Evolutionary conservation across 1,140 invertebrate species (phyloP).

Genomic region (Calephelis virginiensis): DNA sequence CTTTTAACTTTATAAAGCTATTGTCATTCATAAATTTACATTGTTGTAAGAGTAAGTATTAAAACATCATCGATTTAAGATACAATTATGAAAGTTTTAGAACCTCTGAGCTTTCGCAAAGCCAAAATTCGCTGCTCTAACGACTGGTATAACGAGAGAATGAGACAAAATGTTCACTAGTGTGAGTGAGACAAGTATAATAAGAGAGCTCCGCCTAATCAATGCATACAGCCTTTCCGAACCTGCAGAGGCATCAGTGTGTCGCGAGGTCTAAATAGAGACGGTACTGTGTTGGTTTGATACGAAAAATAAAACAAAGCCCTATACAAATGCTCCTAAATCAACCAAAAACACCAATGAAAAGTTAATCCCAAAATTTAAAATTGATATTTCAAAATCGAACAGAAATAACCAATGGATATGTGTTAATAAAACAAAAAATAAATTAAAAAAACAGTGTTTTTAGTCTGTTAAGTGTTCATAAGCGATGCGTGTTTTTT

Average conservation of each 20-base stretch:
- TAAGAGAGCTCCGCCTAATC: constrained; percentile 60
- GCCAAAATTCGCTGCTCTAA: constrained; percentile 63
- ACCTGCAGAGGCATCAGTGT: constrained; percentile 62
- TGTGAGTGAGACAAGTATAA: constrained; percentile 43
- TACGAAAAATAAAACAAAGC: constrained; percentile 42
- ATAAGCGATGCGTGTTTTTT: constrained; percentile 29
- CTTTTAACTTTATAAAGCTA: too few relatives aligned
- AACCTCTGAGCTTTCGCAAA: constrained; percentile 47
- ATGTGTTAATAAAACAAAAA: constrained; percentile 17
- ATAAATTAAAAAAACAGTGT: constrained; percentile 19
- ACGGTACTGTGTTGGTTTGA: constrained; percentile 33
- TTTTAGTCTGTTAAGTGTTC: constrained; percentile 21
- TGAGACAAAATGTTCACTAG: constrained; percentile 31
- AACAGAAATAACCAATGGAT: constrained; percentile 4
- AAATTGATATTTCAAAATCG: constrained; percentile 2
- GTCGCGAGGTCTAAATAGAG: constrained; percentile 39
- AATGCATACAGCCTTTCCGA: constrained; percentile 62
- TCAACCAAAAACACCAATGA: constrained; percentile 16
- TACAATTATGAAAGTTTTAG: constrained; percentile 44
- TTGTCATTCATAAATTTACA: too few relatives aligned
- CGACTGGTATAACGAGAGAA: constrained; percentile 40
- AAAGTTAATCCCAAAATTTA: constrained; percentile 11
- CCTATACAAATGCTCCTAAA: constrained; percentile 19
- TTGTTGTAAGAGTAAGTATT: background rate
- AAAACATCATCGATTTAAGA: background rate